Base-by-base conservation (phyloP, 1,140 invertebrate genomes). In the Delia radicum region DNA sequence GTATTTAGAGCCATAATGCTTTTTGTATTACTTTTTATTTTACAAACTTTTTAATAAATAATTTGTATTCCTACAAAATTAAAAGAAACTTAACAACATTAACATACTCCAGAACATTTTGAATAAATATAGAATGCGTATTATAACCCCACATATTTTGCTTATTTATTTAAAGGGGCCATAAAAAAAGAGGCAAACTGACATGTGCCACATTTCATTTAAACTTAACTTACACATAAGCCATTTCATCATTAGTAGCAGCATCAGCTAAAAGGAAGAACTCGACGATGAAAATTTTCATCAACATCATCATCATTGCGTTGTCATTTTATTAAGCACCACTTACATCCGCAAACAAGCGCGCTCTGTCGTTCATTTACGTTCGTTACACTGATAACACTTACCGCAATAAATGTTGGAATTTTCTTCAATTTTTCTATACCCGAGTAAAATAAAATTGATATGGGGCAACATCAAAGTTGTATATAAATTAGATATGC, bases 341-440 rank as follows among this genome's bases (percentile, higher is more conserved):
- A 55, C 48, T 55, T 55, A 55, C 48, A 55, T 55, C 18, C 48
- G 48, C 18, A 55, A 55, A 55, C 48, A 55, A 55, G 48, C 48
- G 48, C 48, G 48, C 48, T 55, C 21, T 21, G 2, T 55, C 48
- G 21, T 55, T 55, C 21, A 55, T 21, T 18, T 55, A 21, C 48
- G 48, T 55, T 55, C 48, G 48, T 55, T 55, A 55, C 48, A 55
- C 48, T 55, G 48, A 55, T 55, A 55, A 55, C 48, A 55, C 48
- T 55, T 55, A 18, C 24, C 48, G 48, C 18, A 55, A 55, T 55
- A 55, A 55, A 55, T 55, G 48, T 24, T 55, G 48, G 48, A 4
- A 55, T 55, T 55, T 55, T 55, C n/a, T 21, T 55, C 48, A 15
- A 21, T 21, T 55, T 42, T 42, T 42, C n/a, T 42, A 3, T 13